Percentiles rank a stretch among this genome's conserved stretches.
Evolutionary conservation across 2,888 invertebrate genomes (phyloP).

Genomic region (Drosophila kanekoi): DNA sequence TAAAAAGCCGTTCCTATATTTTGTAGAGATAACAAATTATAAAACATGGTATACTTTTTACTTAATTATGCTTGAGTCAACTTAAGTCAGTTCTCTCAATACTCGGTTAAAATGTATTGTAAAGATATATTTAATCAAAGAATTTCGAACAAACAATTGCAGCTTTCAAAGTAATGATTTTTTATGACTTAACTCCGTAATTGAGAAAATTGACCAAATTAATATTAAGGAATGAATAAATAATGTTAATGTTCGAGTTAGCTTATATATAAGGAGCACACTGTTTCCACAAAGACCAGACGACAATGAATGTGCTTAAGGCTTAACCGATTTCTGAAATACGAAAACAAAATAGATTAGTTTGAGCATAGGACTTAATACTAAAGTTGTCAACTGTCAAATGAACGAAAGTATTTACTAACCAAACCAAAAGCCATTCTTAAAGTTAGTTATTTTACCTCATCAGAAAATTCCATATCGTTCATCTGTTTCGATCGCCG

Average conservation of each 20-base stretch:
- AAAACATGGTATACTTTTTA: slow-evolving; percentile 63
- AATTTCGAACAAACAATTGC: slow-evolving; percentile 15
- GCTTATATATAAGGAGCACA: slow-evolving; percentile 69
- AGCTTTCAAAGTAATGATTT: slow-evolving; percentile 19
- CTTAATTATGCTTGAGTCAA: slow-evolving; percentile 69
- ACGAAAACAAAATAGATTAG: slow-evolving; percentile 6
- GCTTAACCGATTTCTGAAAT: slow-evolving; percentile 75
- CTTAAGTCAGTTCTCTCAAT: slow-evolving; percentile 61
- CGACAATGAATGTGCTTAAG: slow-evolving; percentile 52
- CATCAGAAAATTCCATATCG: slow-evolving; percentile 82
- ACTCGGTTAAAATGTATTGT: slow-evolving; percentile 34
- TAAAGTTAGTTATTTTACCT: slow-evolving; percentile 64
- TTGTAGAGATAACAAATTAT: slow-evolving; percentile 65
- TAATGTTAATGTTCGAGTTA: slow-evolving; percentile 72
- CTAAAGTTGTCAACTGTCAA: not conserved
- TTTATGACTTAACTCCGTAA: slow-evolving; percentile 40
- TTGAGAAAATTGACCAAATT: slow-evolving; percentile 63
- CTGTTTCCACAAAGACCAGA: slow-evolving; percentile 55
- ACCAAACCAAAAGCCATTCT: slow-evolving; percentile 1
- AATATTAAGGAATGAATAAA: slow-evolving; percentile 82
- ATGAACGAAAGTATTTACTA: slow-evolving; percentile 4
- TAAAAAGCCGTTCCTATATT: slow-evolving; percentile 70
- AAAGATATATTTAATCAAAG: slow-evolving; percentile 22
- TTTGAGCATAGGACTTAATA: not conserved
- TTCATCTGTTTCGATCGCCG: slow-evolving; percentile 87